Evolutionary conservation across 2,888 invertebrate genomes (phyloP).

Genomic region (Drosophila dives): DNA sequence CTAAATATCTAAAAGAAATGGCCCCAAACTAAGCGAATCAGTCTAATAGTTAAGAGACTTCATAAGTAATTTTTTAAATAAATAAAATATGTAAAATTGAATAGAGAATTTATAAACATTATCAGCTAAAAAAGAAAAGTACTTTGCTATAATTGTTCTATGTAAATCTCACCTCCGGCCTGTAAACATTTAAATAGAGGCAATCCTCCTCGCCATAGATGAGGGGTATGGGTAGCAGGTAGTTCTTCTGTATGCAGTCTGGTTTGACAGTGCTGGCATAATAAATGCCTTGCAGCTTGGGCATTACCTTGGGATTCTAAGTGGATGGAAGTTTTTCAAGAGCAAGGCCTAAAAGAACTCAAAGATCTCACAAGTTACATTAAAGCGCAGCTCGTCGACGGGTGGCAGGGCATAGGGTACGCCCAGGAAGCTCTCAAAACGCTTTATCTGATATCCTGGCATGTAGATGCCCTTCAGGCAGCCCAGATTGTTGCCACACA

Average conservation of each 20-base stretch:
- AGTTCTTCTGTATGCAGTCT: slow-evolving; percentile 86
- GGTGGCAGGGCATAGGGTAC: slow-evolving; percentile 84
- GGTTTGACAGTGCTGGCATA: slow-evolving; percentile 82
- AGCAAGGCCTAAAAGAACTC: background rate
- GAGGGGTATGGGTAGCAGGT: slow-evolving; percentile 79
- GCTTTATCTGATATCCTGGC: slow-evolving; percentile 74
- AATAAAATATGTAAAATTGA: background rate
- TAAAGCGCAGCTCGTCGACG: slow-evolving; percentile 80
- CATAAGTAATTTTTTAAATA: background rate
- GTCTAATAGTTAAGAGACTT: background rate
- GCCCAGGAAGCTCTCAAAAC: slow-evolving; percentile 83
- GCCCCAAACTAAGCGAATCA: background rate
- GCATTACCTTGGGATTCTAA: slow-evolving; percentile 80
- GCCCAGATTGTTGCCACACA: slow-evolving; percentile 73
- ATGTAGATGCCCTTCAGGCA: slow-evolving; percentile 78
- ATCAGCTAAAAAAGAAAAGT: background rate
- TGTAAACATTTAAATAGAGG: slow-evolving; percentile 86
- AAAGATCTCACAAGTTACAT: slow-evolving; percentile 67
- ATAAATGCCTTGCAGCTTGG: slow-evolving; percentile 64
- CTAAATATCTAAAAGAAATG: background rate
- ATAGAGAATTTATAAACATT: background rate
- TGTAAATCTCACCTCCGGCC: slow-evolving; percentile 43
- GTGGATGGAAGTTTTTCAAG: background rate
- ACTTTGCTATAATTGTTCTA: background rate
- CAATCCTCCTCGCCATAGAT: slow-evolving; percentile 86